Base-by-base conservation (phyloP, 2,888 invertebrate species). In the Dasysyrphus albostriatus region DNA sequence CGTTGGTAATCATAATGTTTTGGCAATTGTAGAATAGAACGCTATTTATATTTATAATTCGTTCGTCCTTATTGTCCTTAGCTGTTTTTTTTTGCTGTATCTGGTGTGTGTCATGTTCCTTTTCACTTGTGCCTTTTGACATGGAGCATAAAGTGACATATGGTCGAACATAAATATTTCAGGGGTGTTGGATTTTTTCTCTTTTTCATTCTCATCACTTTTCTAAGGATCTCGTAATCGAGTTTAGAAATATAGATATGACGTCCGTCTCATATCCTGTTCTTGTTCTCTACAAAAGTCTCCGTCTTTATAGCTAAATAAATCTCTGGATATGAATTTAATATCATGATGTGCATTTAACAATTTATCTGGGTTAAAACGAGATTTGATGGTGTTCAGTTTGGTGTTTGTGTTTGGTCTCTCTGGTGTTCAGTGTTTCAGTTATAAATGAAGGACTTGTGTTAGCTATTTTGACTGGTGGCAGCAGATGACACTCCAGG, bases 1-100 rank as follows among this genome's bases (percentile, higher is more conserved):
- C 63, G 63, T 74, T 87, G 63, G 78, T 87, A 87, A 82, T 87
- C 85, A 87, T 87, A 87, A 85, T 85, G 84, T 87, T 82, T 78
- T 87, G 78, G 78, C 82, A 87, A 82, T 82, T 87, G 77, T 82
- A 81, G 77, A 82, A 78, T 37, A 39, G 5, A 58, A 16, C 16
- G 58, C 58, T 58, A 58, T 58, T 58, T 58, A 34, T 58, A 58
- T 16, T 16, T 34, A 42, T 77, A 72, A 58, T 70, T 73, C 59
- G 3, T 78, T 54, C 56, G 39, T 74, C 56, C 61, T 63, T 69
- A 69, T 69, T 44, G 32, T 34, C 12, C 54, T 14, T 54, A 32
- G 29, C 2, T 65, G 42, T 56, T 56, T 39, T 5, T 54, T 39
- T 9, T 47, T 14, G n/a, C 2, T 59, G 19, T 42, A 39, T 69